phyloP scores from a whole-genome alignment of 1,140 invertebrate species.

The Gryllus bimaculatus region DNA sequence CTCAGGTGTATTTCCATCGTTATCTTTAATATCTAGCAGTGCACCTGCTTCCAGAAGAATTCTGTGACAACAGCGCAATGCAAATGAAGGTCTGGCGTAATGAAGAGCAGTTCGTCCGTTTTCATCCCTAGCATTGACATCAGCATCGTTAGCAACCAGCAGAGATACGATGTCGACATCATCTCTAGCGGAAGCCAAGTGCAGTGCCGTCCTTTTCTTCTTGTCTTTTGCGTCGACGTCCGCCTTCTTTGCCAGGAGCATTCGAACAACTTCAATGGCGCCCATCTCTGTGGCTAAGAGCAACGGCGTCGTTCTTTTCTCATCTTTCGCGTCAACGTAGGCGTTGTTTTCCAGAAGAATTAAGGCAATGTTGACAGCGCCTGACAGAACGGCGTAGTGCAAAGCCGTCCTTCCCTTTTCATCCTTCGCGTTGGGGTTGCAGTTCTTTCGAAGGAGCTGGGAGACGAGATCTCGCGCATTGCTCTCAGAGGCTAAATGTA shows the following conservation, averaged over 20 bases:
- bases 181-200: background rate
- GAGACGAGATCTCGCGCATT: background rate
- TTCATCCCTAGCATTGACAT: background rate
- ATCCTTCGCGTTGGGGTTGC: background rate
- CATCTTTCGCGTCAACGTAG: background rate
- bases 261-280: background rate
- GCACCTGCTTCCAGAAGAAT: constrained; percentile 48
- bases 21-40: constrained; percentile 48
- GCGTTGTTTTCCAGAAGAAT: background rate
- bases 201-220: background rate
- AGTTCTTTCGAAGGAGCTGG: background rate
- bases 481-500: background rate
- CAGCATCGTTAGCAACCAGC: background rate
- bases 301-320: background rate
- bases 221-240: background rate
- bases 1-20: constrained; percentile 48
- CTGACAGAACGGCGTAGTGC: background rate
- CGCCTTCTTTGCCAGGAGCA: background rate
- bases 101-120: background rate
- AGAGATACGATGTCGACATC: background rate
- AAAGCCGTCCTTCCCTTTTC: background rate
- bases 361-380: background rate
- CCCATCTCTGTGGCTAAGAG: background rate
- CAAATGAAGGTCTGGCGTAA: background rate
- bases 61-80: constrained; percentile 26